Evolutionary conservation across 2,888 invertebrate species (phyloP).

Genomic region (Pseudanteris insignis): DNA sequence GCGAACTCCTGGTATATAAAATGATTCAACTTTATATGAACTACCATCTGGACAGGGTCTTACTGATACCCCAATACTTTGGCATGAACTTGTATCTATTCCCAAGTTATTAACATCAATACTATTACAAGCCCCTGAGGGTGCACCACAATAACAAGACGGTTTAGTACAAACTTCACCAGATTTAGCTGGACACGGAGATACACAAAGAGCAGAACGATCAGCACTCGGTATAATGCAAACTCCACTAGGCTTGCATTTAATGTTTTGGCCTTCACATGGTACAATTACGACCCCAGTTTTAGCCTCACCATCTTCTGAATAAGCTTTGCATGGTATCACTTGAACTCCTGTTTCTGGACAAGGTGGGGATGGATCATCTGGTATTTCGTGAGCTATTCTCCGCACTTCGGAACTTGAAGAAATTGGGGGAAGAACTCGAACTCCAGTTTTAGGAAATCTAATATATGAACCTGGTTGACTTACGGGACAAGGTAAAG

Average conservation of each 20-base stretch:
- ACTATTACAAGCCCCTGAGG: conserved; percentile 52
- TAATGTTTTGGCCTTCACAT: conserved; percentile 50
- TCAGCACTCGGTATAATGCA: conserved; percentile 59
- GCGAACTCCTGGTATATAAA: conserved; percentile 51
- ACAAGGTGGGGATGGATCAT: conserved; percentile 47
- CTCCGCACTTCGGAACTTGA: conserved; percentile 52
- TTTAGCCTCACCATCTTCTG: conserved; percentile 52
- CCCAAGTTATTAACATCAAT: conserved; percentile 37
- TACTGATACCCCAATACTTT: conserved; percentile 55
- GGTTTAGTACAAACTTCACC: conserved; percentile 48
- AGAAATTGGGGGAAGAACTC: conserved; percentile 53
- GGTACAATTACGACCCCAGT: conserved; percentile 61
- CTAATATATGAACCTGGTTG: conserved; percentile 50
- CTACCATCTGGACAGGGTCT: conserved; percentile 54
- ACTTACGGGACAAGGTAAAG: conserved; percentile 54
- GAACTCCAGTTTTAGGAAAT: conserved; percentile 55
- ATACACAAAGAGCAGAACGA: conserved; percentile 59
- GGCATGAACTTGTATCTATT: conserved; percentile 50
- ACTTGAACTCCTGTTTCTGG: conserved; percentile 59
- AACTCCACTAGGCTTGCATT: conserved; percentile 54
- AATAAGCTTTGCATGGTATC: conserved; percentile 58
- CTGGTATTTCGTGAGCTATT: conserved; percentile 50
- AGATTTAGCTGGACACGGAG: conserved; percentile 54
- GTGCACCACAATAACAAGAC: conserved; percentile 49
- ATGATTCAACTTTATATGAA: conserved; percentile 55